Conservation (phyloP, 2,113 vertebrate genomes). For the Anarhynchus alexandrinus region DNA sequence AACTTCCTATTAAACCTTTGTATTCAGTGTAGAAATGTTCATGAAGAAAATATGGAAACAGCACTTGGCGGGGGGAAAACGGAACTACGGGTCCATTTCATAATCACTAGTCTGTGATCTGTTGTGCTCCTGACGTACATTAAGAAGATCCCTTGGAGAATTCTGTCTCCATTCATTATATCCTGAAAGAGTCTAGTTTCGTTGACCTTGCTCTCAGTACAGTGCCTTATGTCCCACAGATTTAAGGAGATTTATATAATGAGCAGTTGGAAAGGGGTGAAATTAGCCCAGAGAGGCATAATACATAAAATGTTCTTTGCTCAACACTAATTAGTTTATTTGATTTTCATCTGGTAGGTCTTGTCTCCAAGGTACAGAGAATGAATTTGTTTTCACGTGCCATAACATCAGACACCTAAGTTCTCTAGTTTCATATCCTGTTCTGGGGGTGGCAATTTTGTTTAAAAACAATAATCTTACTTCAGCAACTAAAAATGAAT, state of each 20-base stretch:
- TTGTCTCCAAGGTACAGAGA: slow-evolving; percentile 29
- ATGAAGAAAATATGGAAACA: not conserved
- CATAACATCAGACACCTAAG: not conserved
- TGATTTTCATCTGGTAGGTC: slow-evolving; percentile 43
- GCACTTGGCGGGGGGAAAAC: not conserved
- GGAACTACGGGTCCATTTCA: not conserved
- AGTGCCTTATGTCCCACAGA: slow-evolving; percentile 16
- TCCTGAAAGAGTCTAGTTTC: slow-evolving; percentile 32
- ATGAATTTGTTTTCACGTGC: slow-evolving; percentile 28
- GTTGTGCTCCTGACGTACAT: slow-evolving; percentile 27
- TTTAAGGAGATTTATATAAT: slow-evolving; percentile 32
- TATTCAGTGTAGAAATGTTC: not conserved
- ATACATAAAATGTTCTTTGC: slow-evolving; percentile 27
- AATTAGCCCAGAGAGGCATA: slow-evolving; percentile 36
- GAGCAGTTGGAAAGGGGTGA: slow-evolving; percentile 1
- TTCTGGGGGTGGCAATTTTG: not conserved
- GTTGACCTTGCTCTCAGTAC: slow-evolving; percentile 44
- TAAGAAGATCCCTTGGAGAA: slow-evolving; percentile 29
- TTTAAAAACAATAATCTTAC: not conserved
- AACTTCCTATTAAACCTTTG: not conserved
- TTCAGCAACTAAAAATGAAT: not conserved
- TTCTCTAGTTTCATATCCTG: not conserved
- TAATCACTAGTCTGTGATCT: not conserved
- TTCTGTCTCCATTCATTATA: slow-evolving; percentile 48
- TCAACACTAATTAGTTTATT: slow-evolving; percentile 52